phyloP scores from a whole-genome alignment of 2,888 invertebrate genomes.

The Drosophila kanekoi region DNA sequence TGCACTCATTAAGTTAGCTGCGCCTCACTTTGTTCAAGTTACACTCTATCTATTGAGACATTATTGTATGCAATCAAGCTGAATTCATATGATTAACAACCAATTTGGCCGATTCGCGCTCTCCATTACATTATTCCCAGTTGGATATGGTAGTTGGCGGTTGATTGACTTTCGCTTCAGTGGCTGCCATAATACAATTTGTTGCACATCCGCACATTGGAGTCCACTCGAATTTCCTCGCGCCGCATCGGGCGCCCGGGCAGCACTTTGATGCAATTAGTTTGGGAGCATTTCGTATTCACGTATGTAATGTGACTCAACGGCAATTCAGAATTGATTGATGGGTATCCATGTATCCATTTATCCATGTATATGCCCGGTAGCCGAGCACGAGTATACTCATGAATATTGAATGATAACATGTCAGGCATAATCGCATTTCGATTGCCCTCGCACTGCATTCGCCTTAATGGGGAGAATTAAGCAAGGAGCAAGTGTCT shows the following conservation, averaged over 20 bases:
- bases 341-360: constrained; percentile 32
- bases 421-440: constrained; percentile 50
- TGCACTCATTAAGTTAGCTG: constrained; percentile 11
- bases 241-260: neutral
- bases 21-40: constrained; percentile 13
- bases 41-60: constrained; percentile 2
- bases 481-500: constrained; percentile 4
- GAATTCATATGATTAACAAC: constrained; percentile 25
- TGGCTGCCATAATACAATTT: constrained; percentile 41
- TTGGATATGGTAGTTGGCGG: constrained; percentile 3
- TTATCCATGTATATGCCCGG: constrained; percentile 25
- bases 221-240: constrained; percentile 43
- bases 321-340: constrained; percentile 64
- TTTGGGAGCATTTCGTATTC: constrained; percentile 45
- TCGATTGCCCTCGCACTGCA: constrained; percentile 27
- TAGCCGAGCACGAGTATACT: constrained; percentile 27
- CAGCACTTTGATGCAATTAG: constrained; percentile 58
- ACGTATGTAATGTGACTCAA: constrained; percentile 40
- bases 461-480: constrained; percentile 14
- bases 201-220: constrained; percentile 41
- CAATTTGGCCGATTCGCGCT: neutral
- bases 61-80: constrained; percentile 10
- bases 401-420: constrained; percentile 57
- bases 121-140: constrained; percentile 17
- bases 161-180: constrained; percentile 34